Base-by-base conservation (phyloP, 2,888 invertebrate species). In the Synergus gifuensis region DNA sequence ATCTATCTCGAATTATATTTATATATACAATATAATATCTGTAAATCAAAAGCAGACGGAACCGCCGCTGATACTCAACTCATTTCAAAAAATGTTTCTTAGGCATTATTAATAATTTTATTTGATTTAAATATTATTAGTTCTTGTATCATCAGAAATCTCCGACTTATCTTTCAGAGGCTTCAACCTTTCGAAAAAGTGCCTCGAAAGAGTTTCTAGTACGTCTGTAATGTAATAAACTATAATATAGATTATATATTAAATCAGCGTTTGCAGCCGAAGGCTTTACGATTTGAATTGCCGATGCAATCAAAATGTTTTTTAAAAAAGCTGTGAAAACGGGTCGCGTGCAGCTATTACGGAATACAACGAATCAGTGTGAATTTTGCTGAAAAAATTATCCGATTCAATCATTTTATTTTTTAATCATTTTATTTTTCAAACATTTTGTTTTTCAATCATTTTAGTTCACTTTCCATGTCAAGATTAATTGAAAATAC, bases 301-400 rank as follows among this genome's bases (percentile, higher is more conserved):
- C 90, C 85, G 85, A 86, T 89, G 90, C 90, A 91, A 91, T 91
- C 91, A 90, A 88, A 79, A 82, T 80, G 80, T 28, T 28, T 79
- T 82, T 79, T n/a, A 78, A 80, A 58, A 78, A 85, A 78, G 79
- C 80, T 83, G 84, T 82, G 80, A 81, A 76, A 80, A 83, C 73
- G 79, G n/a, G 67, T 80, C 79, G 82, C 54, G 80, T 80, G 78
- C 79, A 84, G 78, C 79, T 76, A 78, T 44, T 46, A 82, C 78
- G 81, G 81, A 84, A 84, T 84, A 87, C 87, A 87, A 87, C 86
- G 87, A 87, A 88, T 42, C 79, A 64, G 78, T 66, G n/a, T 54
- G 8, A 67, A 22, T 79, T 82, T 83, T 81, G 36, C 69, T 69
- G 64, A 40, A 16, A 49, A 28, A 28, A 28, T 28, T 28, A 28